Percentiles rank a stretch among this genome's conserved stretches.
These are phyloP conservation scores for Penaeus vannamei DNA, from an alignment of 1,140 invertebrate genomes.

Conservation along the genomic window DNA sequence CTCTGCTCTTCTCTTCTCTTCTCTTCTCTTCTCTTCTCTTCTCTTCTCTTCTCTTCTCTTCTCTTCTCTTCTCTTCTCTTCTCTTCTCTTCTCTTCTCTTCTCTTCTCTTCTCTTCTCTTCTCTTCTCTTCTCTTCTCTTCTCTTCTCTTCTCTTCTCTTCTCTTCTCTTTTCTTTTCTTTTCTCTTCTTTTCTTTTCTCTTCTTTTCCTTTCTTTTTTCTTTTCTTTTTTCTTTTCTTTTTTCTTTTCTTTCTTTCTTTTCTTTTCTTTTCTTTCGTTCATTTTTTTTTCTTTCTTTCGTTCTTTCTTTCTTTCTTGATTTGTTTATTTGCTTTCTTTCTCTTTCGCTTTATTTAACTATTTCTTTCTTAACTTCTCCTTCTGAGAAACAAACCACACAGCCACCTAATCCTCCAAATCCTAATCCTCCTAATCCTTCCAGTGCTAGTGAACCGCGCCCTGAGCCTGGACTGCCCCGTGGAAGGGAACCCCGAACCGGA, in stretches of 20 bases:
- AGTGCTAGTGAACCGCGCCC: conserved; percentile 63
- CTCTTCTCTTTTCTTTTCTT: conserved; percentile 13
- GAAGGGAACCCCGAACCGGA: conserved; percentile 73
- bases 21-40: conserved; percentile 13
- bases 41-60: conserved; percentile 12
- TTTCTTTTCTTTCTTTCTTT: conserved; percentile 6
- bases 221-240: conserved; percentile 16
- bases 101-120: background rate
- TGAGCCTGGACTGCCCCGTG: conserved; percentile 71
- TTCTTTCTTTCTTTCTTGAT: too few relatives aligned
- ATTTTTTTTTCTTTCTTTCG: too few relatives aligned
- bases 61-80: background rate
- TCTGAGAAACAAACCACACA: background rate
- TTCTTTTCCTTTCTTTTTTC: conserved; percentile 14
- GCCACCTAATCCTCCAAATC: background rate
- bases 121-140: too few relatives aligned
- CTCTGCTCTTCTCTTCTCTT: too few relatives aligned
- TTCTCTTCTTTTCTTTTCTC: conserved; percentile 13
- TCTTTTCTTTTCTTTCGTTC: too few relatives aligned
- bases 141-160: conserved; percentile 13
- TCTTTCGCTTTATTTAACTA: background rate
- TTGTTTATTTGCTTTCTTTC: too few relatives aligned
- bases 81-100: conserved; percentile 13
- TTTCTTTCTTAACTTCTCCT: background rate
- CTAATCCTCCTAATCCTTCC: conserved; percentile 11